Evolutionary conservation across 2,797 vertebrate genomes (phyloP).

Genomic region (Thalassophryne amazonica): DNA sequence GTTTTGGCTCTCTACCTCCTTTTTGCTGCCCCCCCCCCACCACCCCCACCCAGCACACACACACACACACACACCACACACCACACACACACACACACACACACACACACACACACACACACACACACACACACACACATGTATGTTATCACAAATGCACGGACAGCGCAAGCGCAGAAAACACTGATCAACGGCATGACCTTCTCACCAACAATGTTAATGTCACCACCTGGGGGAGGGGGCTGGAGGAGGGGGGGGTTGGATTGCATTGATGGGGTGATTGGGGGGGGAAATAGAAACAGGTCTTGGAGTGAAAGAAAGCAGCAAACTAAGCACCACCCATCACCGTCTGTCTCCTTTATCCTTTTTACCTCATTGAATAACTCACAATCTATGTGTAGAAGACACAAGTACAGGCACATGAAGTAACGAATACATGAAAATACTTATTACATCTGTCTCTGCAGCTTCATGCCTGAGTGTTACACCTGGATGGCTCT

Average conservation of each 20-base stretch:
- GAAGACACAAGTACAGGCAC: not conserved
- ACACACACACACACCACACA: conserved; percentile 4
- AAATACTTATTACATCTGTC: no score
- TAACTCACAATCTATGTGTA: not conserved
- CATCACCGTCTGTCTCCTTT: conserved; percentile 26
- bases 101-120: conserved; percentile 18
- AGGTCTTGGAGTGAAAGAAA: conserved; percentile 12
- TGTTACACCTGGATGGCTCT: no score
- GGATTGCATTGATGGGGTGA: conserved; percentile 28
- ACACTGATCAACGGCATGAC: conserved; percentile 65
- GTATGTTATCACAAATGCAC: conserved; percentile 39
- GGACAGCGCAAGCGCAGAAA: conserved; percentile 14
- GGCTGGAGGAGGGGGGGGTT: not conserved
- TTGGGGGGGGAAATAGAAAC: conserved; percentile 8
- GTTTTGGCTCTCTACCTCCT: conserved; percentile 32
- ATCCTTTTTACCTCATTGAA: conserved; percentile 27
- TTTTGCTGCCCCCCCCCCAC: conserved; percentile 27
- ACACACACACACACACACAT: conserved; percentile 8
- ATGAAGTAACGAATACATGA: not conserved
- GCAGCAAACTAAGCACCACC: conserved; percentile 7
- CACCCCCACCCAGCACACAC: conserved; percentile 1
- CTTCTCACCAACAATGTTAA: conserved; percentile 70
- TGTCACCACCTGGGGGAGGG: conserved; percentile 67
- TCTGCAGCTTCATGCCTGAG: no score
- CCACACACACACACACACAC: conserved; percentile 30